Evolutionary conservation across 1,140 invertebrate species (phyloP), one percentile per base, ranked within the genome.

Genomic region (Bombus sylvicola): DNA sequence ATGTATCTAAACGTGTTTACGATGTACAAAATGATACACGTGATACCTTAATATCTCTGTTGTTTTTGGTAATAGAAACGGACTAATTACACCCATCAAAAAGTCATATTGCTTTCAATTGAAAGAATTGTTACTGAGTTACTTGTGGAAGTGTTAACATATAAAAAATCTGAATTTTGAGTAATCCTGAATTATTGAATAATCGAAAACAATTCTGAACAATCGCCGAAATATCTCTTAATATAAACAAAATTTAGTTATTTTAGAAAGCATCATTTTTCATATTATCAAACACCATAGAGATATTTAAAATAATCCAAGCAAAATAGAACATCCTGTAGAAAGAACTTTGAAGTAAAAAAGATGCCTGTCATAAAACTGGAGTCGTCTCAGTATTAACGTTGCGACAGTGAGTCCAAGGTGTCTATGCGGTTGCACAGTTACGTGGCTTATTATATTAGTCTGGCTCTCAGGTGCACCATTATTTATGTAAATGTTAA

Each of bases 401-500:
- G 8, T 53, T 47, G 53, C 72, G 34, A 74, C 66, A 83, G 43
- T 64, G 37, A 64, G 69, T 47, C 78, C 77, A 78, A 81, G 64
- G 28, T 81, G 74, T 80, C 66, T 37, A 64, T 79, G 64, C 83
- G 74, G 74, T 88, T 80, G 82, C 79, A 53, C 47, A 75, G 73
- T 83, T 69, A 84, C 79, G 86, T 86, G 83, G 71, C 89, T 90
- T 72, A 83, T 90, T 77, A 88, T 73, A 57, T 69, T 84, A 86
- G 81, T 88, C 79, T 84, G 89, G 73, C 84, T 88, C 78, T 88
- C 89, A 87, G 90, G 90, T 89, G 89, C 66, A 85, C 59, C 81
- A 66, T 81, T 76, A 88, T 76, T 82, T 81, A 71, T 83, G 89
- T 73, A 80, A 82, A 81, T 77, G 47, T 84, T 90, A 85, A 85